Percentiles rank a stretch among this genome's conserved stretches.
Conservation (phyloP, 1,140 invertebrate species). For the Pantala flavescens region DNA sequence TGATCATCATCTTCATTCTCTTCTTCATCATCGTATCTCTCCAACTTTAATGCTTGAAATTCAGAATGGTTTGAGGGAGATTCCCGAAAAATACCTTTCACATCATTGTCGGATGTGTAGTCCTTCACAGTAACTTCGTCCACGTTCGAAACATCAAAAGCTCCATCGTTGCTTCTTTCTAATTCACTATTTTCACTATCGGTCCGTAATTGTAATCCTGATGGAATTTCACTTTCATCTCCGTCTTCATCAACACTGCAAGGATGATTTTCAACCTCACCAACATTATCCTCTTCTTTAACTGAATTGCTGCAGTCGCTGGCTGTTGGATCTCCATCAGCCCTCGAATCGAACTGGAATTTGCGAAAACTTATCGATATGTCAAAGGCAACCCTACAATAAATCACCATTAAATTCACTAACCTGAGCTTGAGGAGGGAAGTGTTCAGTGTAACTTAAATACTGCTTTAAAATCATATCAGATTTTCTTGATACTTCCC, state of each 20-base stretch:
- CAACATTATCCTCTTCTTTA: not conserved
- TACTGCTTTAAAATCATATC: conserved; percentile 42
- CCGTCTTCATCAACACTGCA: not conserved
- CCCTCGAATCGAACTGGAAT: not conserved
- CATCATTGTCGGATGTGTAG: not conserved
- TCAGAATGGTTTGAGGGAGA: not conserved
- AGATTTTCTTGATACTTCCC: conserved; percentile 39
- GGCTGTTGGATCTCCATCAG: not conserved
- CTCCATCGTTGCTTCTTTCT: not conserved
- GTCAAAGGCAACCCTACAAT: not conserved
- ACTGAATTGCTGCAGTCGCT: not conserved
- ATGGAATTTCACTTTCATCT: not conserved
- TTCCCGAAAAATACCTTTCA: not conserved
- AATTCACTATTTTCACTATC: not conserved
- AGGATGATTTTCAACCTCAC: not conserved
- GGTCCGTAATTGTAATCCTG: not conserved
- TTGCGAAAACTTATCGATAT: not conserved
- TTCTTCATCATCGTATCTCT: not conserved
- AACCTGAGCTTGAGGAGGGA: not conserved
- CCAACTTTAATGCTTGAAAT: not conserved
- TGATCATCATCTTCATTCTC: not conserved
- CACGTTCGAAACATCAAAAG: not conserved
- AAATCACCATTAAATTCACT: not conserved
- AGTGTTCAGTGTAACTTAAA: conserved; percentile 38
- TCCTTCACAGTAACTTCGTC: not conserved